A percentile compares a stretch with the other conserved stretches of the same genome.
These are phyloP conservation scores for Columbina picui DNA, from an alignment of 2,113 vertebrate genomes.

Conservation along the genomic window DNA sequence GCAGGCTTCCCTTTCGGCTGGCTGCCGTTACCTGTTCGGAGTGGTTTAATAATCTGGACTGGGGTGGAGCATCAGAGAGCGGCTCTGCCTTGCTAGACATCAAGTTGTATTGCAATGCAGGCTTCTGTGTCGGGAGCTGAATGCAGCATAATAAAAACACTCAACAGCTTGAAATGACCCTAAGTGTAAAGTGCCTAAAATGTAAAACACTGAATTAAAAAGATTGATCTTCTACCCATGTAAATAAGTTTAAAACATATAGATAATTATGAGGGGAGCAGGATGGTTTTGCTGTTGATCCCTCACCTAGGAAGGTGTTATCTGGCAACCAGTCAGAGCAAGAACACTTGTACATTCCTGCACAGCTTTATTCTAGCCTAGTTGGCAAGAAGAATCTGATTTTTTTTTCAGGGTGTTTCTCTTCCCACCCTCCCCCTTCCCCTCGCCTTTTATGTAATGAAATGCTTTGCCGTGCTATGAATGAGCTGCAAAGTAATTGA, in stretches of 20 bases:
- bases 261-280: not conserved
- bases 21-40: not conserved
- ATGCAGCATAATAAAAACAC: not conserved
- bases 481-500: conserved; percentile 31
- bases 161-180: not conserved
- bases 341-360: conserved; percentile 41
- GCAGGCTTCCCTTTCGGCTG: not conserved
- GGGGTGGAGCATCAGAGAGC: not conserved
- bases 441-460: conserved; percentile 14
- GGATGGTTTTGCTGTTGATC: not conserved
- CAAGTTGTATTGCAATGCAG: not conserved
- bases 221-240: not conserved
- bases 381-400: conserved; percentile 48
- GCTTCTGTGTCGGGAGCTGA: not conserved
- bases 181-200: not conserved
- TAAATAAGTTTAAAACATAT: not conserved
- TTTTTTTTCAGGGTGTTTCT: conserved; percentile 36
- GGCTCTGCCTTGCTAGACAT: not conserved
- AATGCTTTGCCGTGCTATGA: conserved; percentile 21
- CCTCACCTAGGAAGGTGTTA: conserved; percentile 31
- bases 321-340: not conserved
- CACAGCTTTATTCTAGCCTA: conserved; percentile 57
- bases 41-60: not conserved
- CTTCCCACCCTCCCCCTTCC: not conserved
- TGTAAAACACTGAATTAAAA: not conserved